Percentiles rank a stretch among this genome's conserved stretches.
Evolutionary conservation across 2,888 invertebrate species (phyloP).

Genomic region (Chymomyza procnemis): DNA sequence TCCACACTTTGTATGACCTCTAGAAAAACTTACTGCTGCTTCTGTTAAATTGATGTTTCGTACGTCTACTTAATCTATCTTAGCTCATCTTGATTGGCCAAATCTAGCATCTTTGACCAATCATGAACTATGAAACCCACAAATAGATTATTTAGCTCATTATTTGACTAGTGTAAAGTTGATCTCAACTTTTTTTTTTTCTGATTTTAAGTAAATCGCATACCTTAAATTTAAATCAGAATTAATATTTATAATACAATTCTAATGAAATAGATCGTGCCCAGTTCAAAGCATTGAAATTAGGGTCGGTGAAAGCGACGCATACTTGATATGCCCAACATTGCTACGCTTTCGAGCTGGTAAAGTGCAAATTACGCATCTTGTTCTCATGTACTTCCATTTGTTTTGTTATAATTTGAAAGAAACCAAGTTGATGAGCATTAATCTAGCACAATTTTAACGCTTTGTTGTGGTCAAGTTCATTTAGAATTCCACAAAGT

Average conservation of each 20-base stretch:
- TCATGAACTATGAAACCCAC: too few relatives aligned
- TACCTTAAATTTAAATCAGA: too few relatives aligned
- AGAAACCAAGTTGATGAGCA: neutral
- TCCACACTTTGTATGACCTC: too few relatives aligned
- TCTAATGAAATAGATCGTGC: neutral
- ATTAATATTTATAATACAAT: neutral
- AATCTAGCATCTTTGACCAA: too few relatives aligned
- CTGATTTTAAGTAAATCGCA: too few relatives aligned
- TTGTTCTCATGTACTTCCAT: neutral
- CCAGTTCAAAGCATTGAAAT: neutral
- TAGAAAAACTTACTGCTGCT: too few relatives aligned
- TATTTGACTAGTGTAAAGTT: too few relatives aligned
- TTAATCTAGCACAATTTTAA: constrained; percentile 53
- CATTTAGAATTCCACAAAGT: constrained; percentile 47
- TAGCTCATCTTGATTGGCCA: too few relatives aligned
- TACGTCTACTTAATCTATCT: too few relatives aligned
- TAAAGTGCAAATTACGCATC: constrained; percentile 47
- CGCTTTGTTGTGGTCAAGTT: constrained; percentile 64
- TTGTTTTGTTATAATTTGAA: neutral
- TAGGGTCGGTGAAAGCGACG: neutral
- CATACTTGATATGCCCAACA: constrained; percentile 35
- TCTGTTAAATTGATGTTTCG: too few relatives aligned
- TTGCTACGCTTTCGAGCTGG: constrained; percentile 64
- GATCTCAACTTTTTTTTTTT: too few relatives aligned
- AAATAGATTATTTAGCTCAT: too few relatives aligned